These are phyloP conservation scores for Tetragonisca angustula DNA, from an alignment of 2,888 invertebrate genomes.

Conservation along the genomic window DNA sequence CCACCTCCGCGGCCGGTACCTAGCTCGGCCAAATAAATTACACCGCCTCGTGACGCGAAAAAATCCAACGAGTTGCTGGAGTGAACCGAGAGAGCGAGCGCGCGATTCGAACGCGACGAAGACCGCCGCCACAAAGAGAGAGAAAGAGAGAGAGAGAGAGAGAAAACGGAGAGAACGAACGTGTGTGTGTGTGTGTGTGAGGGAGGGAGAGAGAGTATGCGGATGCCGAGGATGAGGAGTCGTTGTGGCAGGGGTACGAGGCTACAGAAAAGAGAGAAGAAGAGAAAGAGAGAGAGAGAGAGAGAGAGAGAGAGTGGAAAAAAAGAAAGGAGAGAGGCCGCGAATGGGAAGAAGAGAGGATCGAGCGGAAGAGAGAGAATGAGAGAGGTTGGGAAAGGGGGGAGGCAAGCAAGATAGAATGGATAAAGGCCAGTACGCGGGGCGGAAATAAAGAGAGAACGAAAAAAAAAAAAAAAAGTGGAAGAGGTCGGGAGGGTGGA, in stretches of 20 bases:
- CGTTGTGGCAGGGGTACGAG: conserved; percentile 44
- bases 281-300: conserved; percentile 43
- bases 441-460: conserved; percentile 75
- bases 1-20: conserved; percentile 65
- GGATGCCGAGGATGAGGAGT: conserved; percentile 57
- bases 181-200: too few relatives aligned
- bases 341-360: conserved; percentile 40
- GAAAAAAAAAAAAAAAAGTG: conserved; percentile 66
- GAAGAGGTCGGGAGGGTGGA: conserved; percentile 68
- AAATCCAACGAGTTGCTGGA: conserved; percentile 80
- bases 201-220: conserved; percentile 39
- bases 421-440: conserved; percentile 72
- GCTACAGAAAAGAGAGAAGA: conserved; percentile 5
- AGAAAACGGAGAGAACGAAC: background rate
- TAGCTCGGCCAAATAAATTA: conserved; percentile 82
- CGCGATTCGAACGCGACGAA: conserved; percentile 50
- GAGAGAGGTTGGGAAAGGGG: conserved; percentile 29
- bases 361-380: background rate
- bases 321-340: conserved; percentile 48
- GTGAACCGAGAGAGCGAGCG: conserved; percentile 58
- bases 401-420: conserved; percentile 59
- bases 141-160: conserved; percentile 23
- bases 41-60: conserved; percentile 83
- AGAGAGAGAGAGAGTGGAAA: background rate
- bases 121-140: conserved; percentile 13